phyloP scores from a whole-genome alignment of 1,140 invertebrate genomes.

The Drosophila rhopaloa region DNA sequence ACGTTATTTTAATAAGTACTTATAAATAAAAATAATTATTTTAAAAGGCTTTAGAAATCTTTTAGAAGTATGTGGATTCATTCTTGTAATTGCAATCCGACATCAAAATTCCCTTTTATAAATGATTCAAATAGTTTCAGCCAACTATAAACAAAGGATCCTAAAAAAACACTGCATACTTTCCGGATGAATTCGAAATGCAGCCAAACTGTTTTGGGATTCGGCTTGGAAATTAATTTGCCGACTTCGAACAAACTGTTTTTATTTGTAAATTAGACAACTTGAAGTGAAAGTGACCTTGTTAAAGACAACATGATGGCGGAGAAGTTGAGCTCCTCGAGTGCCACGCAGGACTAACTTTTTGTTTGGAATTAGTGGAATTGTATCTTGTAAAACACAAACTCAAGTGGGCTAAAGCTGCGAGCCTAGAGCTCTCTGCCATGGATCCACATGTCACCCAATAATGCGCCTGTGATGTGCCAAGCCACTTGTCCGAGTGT shows the following conservation, averaged over 20 bases:
- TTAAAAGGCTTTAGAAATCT: no score
- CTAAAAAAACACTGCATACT: conserved; percentile 48
- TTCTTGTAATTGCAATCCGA: no score
- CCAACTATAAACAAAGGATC: neutral
- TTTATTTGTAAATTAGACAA: conserved; percentile 54
- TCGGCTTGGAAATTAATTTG: conserved; percentile 28
- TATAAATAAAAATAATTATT: no score
- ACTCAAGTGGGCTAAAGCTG: conserved; percentile 77
- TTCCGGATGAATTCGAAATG: conserved; percentile 22
- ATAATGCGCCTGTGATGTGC: conserved; percentile 79
- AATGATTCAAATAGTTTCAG: conserved; percentile 20
- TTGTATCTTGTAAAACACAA: conserved; percentile 82
- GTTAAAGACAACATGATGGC: conserved; percentile 32
- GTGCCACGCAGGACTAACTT: conserved; percentile 77
- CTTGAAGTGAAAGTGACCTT: conserved; percentile 37
- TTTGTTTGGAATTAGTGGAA: conserved; percentile 79
- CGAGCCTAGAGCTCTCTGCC: conserved; percentile 74
- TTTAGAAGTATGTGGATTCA: no score
- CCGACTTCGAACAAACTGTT: conserved; percentile 31
- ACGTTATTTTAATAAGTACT: no score
- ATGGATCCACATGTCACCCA: conserved; percentile 74
- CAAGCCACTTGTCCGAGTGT: conserved; percentile 72
- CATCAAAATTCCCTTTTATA: neutral
- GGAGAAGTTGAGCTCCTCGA: conserved; percentile 50
- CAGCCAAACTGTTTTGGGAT: conserved; percentile 16